Evolutionary conservation across 2,888 invertebrate genomes (phyloP).

Genomic region (Papilio protenor): DNA sequence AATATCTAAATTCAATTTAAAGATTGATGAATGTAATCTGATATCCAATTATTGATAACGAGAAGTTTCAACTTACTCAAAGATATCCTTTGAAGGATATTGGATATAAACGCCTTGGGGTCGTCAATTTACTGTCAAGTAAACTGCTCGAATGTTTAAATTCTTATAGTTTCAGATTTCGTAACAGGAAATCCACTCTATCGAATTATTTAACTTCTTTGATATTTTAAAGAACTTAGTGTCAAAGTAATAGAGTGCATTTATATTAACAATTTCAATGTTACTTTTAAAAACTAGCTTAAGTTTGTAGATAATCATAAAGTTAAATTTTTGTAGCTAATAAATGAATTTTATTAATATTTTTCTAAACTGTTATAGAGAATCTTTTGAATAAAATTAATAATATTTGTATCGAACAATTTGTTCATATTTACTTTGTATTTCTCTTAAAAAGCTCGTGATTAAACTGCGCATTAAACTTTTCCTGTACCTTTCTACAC

Average conservation of each 20-base stretch:
- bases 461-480: background rate
- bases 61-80: background rate
- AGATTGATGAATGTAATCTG: conserved; percentile 5
- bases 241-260: too few species aligned
- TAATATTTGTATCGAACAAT: background rate
- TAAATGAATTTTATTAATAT: too few species aligned
- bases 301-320: too few species aligned
- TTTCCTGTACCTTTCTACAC: conserved; percentile 5
- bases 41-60: conserved; percentile 17
- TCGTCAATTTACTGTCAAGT: background rate
- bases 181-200: background rate
- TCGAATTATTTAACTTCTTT: background rate
- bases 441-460: background rate
- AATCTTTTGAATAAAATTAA: background rate
- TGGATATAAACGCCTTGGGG: background rate
- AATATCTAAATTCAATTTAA: background rate
- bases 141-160: background rate
- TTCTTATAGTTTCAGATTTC: conserved; percentile 4
- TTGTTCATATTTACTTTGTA: background rate
- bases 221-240: background rate
- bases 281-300: too few species aligned
- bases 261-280: too few species aligned
- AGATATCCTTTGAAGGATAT: background rate
- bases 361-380: too few species aligned
- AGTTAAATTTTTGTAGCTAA: too few species aligned